A percentile compares a stretch with the other conserved stretches of the same genome.
Evolutionary conservation across 2,797 vertebrate species (phyloP).

Genomic region (Loris lydekkerianus): DNA sequence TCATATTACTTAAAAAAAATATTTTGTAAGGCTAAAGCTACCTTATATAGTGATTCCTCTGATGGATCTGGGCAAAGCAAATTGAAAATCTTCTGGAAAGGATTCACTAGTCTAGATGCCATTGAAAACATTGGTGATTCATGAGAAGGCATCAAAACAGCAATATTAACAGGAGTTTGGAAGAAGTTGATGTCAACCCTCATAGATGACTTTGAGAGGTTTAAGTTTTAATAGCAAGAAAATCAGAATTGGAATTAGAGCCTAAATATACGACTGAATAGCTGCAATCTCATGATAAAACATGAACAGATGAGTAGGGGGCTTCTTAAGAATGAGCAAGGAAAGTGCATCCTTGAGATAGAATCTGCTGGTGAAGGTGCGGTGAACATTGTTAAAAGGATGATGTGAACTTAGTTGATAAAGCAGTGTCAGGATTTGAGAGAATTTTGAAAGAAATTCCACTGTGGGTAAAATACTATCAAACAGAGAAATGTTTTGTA

Average conservation of each 20-base stretch:
- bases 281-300: background rate
- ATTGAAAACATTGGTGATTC: background rate
- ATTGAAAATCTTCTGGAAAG: background rate
- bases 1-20: background rate
- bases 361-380: background rate
- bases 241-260: background rate
- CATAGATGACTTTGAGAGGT: background rate
- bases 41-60: background rate
- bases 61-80: background rate
- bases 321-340: background rate
- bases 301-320: background rate
- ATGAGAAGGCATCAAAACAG: background rate
- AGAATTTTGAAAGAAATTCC: background rate
- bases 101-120: background rate
- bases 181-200: background rate
- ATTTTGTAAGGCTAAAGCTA: background rate
- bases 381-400: background rate
- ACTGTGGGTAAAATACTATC: background rate
- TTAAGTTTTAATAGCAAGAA: background rate
- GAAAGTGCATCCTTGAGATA: background rate
- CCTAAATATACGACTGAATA: background rate
- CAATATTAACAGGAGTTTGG: background rate
- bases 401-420: background rate
- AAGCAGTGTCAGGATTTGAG: background rate
- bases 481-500: background rate